phyloP scores from a whole-genome alignment of 2,113 vertebrate genomes.

The Vulpes vulpes region DNA sequence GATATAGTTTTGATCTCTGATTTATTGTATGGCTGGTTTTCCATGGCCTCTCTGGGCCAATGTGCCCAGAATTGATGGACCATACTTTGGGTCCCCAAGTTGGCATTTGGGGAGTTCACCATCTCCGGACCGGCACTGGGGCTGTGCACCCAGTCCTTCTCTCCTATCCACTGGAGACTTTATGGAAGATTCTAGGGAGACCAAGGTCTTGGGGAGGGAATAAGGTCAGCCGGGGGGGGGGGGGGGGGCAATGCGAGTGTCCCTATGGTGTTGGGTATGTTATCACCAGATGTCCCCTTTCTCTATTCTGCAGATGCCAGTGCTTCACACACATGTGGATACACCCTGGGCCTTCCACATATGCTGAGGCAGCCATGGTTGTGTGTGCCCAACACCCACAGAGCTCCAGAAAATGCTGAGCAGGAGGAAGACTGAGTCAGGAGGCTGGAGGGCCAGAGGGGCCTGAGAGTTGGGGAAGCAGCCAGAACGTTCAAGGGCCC shows the following conservation, averaged over 20 bases:
- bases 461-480: not conserved
- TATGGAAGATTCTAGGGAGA: not conserved
- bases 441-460: not conserved
- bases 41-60: not conserved
- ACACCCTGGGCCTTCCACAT: not conserved
- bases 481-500: not conserved
- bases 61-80: not conserved
- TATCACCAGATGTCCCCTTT: not conserved
- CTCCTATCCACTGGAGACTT: not conserved
- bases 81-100: not conserved
- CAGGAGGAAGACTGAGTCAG: not conserved
- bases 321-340: not conserved
- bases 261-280: not conserved
- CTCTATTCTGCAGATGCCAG: not conserved
- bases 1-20: not conserved
- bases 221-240: not conserved
- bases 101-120: not conserved
- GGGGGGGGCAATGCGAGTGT: not conserved
- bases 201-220: not conserved
- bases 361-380: not conserved
- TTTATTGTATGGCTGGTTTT: not conserved
- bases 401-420: not conserved
- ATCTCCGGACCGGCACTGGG: rapidly evolving
- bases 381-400: slow-evolving; percentile 54
- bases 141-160: not conserved